phyloP scores from a whole-genome alignment of 2,888 invertebrate genomes.

The Mythimna pallens region DNA sequence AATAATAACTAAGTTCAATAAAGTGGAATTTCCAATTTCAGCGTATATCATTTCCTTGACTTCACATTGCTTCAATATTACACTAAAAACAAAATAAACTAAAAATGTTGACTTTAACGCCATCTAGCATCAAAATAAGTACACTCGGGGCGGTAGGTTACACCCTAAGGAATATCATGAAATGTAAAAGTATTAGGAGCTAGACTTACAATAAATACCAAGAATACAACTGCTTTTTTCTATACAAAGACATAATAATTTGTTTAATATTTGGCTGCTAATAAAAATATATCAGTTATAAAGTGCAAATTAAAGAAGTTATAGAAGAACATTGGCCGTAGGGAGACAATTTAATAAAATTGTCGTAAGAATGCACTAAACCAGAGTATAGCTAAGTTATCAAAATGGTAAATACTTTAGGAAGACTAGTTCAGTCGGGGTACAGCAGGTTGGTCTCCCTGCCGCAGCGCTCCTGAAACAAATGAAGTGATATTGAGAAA shows the following conservation, averaged over 20 bases:
- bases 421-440: slow-evolving; percentile 62
- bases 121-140: no score
- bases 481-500: not conserved
- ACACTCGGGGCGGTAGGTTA: no score
- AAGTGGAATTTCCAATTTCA: no score
- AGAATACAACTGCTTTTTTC: not conserved
- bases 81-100: no score
- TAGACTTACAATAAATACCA: not conserved
- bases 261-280: slow-evolving; percentile 9
- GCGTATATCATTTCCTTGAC: no score
- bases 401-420: slow-evolving; percentile 39
- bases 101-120: no score
- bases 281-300: slow-evolving; percentile 2
- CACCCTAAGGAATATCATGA: slow-evolving; percentile 1
- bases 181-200: slow-evolving; percentile 12
- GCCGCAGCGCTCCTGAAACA: slow-evolving; percentile 78
- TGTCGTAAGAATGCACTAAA: slow-evolving; percentile 43
- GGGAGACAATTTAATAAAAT: slow-evolving; percentile 48
- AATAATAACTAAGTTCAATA: no score
- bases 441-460: slow-evolving; percentile 64
- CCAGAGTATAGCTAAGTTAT: slow-evolving; percentile 26
- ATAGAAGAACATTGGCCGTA: slow-evolving; percentile 14
- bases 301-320: slow-evolving; percentile 9
- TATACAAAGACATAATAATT: slow-evolving; percentile 28
- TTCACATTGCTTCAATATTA: no score